phyloP scores from a whole-genome alignment of 1,140 invertebrate species.

The Helicoverpa zea region DNA sequence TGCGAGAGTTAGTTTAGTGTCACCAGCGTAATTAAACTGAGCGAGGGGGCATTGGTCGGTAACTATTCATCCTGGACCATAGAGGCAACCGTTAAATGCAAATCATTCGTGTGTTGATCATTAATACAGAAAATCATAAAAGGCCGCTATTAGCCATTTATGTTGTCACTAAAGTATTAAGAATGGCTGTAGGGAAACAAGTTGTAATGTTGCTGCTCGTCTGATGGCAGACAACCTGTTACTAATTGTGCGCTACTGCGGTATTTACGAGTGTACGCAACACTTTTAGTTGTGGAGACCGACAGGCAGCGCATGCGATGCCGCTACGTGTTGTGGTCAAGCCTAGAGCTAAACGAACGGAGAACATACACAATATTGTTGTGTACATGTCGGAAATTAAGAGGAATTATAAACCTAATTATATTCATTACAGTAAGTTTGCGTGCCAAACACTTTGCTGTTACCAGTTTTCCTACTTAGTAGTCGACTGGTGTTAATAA shows the following conservation, averaged over 20 bases:
- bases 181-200: constrained; percentile 12
- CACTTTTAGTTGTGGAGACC: constrained; percentile 10
- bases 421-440: too few species aligned
- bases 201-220: constrained; percentile 5
- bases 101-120: neutral
- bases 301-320: neutral
- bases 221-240: constrained; percentile 18
- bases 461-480: neutral
- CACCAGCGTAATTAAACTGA: constrained; percentile 29
- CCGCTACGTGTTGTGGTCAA: constrained; percentile 10
- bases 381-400: neutral
- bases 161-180: constrained; percentile 12
- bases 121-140: constrained; percentile 14
- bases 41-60: constrained; percentile 38
- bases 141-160: constrained; percentile 7
- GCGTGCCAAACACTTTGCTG: too few species aligned
- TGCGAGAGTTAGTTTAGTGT: constrained; percentile 36
- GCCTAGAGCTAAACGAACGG: neutral
- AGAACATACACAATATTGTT: neutral
- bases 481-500: constrained; percentile 1
- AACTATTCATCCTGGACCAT: constrained; percentile 25
- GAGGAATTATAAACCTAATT: neutral
- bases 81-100: constrained; percentile 22
- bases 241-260: constrained; percentile 16
- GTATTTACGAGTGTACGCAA: constrained; percentile 11